These are phyloP conservation scores for Sparus aurata DNA, from an alignment of 2,797 vertebrate genomes.

Conservation along the genomic window DNA sequence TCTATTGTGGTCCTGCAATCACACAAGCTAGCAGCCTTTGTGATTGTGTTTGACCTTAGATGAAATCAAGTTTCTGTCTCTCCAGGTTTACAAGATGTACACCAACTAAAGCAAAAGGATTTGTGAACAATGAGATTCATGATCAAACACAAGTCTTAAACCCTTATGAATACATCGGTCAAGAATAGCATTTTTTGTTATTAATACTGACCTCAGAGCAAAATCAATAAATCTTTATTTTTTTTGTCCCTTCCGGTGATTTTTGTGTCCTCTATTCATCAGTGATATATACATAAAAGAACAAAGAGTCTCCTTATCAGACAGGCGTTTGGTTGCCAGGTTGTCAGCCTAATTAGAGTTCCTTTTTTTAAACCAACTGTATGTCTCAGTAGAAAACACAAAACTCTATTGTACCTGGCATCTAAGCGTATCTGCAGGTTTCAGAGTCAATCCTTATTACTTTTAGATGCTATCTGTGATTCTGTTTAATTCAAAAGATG, in stretches of 20 bases:
- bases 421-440: neutral
- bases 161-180: slow-evolving; percentile 1
- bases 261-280: neutral
- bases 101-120: neutral
- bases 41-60: slow-evolving; percentile 13
- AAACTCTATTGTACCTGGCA: neutral
- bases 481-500: neutral
- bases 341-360: slow-evolving; percentile 6
- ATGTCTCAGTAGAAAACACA: slow-evolving; percentile 9
- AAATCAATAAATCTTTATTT: neutral
- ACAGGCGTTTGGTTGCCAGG: neutral
- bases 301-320: slow-evolving; percentile 7
- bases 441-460: neutral
- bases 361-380: neutral
- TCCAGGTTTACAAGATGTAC: slow-evolving; percentile 11
- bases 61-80: slow-evolving; percentile 20
- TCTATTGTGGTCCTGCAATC: slow-evolving; percentile 14
- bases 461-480: neutral
- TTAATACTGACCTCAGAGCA: neutral
- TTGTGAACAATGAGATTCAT: neutral
- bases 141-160: neutral
- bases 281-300: neutral
- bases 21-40: slow-evolving; percentile 19
- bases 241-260: neutral
- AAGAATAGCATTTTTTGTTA: neutral